Evolutionary conservation across 2,888 invertebrate genomes (phyloP), one percentile per base, ranked within the genome.

Genomic region (Bombylius discolor): DNA sequence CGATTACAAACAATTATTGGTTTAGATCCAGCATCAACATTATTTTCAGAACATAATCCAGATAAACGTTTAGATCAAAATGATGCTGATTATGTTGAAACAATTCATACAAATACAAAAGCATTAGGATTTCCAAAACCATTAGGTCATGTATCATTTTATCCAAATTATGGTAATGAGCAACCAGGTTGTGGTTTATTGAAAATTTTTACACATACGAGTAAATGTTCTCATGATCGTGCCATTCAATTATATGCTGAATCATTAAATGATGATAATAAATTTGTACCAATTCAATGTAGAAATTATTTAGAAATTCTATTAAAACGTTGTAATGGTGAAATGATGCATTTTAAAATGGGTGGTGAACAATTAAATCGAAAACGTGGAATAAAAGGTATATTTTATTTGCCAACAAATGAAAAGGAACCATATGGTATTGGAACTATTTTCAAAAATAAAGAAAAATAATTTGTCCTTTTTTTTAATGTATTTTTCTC

Each of bases 51-150:
- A 45, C 58, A 66, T 4, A 58, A 60, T 5, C 64, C 68, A 42
- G 60, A 47, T 33, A 62, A 65, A 34, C 65, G 72, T 31, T 59
- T 72, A 6, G 58, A 45, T 50, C 56, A 58, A 33, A 56, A 42
- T 23, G 72, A 72, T 63, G 72, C 70, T 23, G 56, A 42, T 13
- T 72, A 71, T 39, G 71, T 72, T 7, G 72, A 73, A 59, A 63
- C 68, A 46, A 69, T 72, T 53, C 71, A 72, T 49, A 72, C 72
- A 5, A 65, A 70, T 59, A 68, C 64, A 2, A 68, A 66, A 3
- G 14, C 23, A 1, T 58, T 70, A 14, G 72, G 73, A 2, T 72
- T 70, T 62, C 58, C 7, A 11, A n/a, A 44, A 0, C 48, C 63
- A 3, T 5, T 66, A 3, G 67, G 67, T 6, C 55, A 59, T n/a